These are phyloP conservation scores for Polietes domitor DNA, from an alignment of 2,888 invertebrate species.

Conservation along the genomic window DNA sequence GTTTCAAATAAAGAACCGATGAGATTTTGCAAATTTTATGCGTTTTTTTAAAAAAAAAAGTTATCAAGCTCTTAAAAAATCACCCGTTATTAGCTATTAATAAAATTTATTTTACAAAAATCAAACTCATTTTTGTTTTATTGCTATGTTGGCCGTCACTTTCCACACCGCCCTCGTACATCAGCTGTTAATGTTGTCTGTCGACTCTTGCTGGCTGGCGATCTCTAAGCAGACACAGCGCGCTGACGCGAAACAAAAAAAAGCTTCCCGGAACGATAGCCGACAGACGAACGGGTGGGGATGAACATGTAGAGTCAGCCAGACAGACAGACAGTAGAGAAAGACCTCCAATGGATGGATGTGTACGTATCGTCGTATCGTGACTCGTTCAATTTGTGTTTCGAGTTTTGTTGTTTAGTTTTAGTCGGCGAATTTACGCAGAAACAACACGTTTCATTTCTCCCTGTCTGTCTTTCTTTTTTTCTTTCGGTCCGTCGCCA, in stretches of 20 bases:
- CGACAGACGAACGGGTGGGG: background rate
- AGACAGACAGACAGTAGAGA: conserved; percentile 2
- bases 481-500: background rate
- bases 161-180: background rate
- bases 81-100: too few species aligned
- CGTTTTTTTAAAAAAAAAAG: too few species aligned
- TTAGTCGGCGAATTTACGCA: conserved; percentile 71
- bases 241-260: background rate
- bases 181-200: background rate
- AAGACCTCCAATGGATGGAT: background rate
- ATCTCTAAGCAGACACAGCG: background rate
- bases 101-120: too few species aligned
- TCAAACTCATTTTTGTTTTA: too few species aligned
- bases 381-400: conserved; percentile 25
- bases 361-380: background rate
- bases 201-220: background rate
- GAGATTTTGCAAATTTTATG: too few species aligned
- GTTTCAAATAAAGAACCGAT: too few species aligned
- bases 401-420: conserved; percentile 53
- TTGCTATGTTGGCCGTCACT: too few species aligned
- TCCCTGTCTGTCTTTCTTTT: background rate
- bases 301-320: too few species aligned
- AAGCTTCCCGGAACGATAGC: background rate
- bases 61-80: too few species aligned
- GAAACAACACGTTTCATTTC: conserved; percentile 56